phyloP scores from a whole-genome alignment of 1,140 invertebrate species.

The Drosophila rufa region DNA sequence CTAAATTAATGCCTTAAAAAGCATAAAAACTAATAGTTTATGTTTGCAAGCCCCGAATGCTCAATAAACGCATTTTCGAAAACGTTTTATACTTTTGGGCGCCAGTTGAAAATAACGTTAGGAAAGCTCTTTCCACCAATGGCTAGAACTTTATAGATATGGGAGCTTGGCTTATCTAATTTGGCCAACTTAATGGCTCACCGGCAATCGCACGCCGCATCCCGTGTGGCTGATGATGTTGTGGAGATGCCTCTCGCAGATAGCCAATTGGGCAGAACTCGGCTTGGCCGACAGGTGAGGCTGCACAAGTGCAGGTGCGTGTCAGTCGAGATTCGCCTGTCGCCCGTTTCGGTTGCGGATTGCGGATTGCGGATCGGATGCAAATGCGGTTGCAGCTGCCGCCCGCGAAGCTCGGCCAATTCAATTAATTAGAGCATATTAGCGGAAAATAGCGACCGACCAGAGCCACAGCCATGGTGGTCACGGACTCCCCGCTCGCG shows the following conservation, averaged over 20 bases:
- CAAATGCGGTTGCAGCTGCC: conserved; percentile 18
- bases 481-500: conserved; percentile 71
- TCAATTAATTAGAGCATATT: conserved; percentile 60
- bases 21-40: neutral
- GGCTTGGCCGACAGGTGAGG: conserved; percentile 25
- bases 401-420: conserved; percentile 22
- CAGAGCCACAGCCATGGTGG: conserved; percentile 47
- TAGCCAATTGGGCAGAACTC: conserved; percentile 43
- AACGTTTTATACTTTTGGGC: conserved; percentile 32
- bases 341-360: conserved; percentile 43
- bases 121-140: conserved; percentile 20
- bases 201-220: neutral
- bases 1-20: no score
- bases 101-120: neutral
- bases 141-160: conserved; percentile 3
- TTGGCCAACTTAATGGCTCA: conserved; percentile 19
- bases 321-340: conserved; percentile 59
- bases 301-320: conserved; percentile 46
- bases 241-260: conserved; percentile 24
- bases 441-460: conserved; percentile 48
- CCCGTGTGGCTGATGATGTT: neutral
- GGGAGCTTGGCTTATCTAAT: conserved; percentile 16
- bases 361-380: conserved; percentile 22
- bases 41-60: neutral
- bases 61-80: neutral